Percentiles rank a stretch among this genome's conserved stretches.
Conservation (phyloP, 2,113 vertebrate species). For the Strix uralensis region DNA sequence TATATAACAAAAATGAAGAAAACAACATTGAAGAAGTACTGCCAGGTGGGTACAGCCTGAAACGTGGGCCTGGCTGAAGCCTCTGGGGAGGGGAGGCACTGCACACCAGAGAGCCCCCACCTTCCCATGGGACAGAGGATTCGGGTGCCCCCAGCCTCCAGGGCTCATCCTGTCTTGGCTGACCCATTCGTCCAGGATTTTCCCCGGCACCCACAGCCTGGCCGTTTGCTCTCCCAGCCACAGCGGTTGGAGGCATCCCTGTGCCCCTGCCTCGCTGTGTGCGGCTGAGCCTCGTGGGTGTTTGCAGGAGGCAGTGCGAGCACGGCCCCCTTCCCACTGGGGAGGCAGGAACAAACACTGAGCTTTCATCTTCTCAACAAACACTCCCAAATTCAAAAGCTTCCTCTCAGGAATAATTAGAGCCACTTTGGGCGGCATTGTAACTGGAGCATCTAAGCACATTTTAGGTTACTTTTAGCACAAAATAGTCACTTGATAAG, state of each 20-base stretch:
- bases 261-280: background rate
- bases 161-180: background rate
- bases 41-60: background rate
- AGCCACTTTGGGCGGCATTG: background rate
- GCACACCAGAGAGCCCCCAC: background rate
- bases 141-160: background rate
- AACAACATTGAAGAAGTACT: background rate
- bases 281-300: fast-evolving
- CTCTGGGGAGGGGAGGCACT: background rate
- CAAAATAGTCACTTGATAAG: background rate
- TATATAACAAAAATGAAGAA: background rate
- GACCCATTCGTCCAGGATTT: fast-evolving
- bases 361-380: background rate
- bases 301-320: background rate
- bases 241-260: fast-evolving
- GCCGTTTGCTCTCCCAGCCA: background rate
- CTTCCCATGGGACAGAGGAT: background rate
- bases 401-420: slow-evolving; percentile 15
- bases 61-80: background rate
- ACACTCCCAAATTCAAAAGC: background rate
- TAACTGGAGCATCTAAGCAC: background rate
- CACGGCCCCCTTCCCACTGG: fast-evolving
- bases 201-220: background rate
- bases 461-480: background rate
- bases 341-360: background rate